A percentile compares a stretch with the other conserved stretches of the same genome.
These are phyloP conservation scores for Coregonus clupeaformis DNA, from an alignment of 2,113 vertebrate species.

Conservation along the genomic window DNA sequence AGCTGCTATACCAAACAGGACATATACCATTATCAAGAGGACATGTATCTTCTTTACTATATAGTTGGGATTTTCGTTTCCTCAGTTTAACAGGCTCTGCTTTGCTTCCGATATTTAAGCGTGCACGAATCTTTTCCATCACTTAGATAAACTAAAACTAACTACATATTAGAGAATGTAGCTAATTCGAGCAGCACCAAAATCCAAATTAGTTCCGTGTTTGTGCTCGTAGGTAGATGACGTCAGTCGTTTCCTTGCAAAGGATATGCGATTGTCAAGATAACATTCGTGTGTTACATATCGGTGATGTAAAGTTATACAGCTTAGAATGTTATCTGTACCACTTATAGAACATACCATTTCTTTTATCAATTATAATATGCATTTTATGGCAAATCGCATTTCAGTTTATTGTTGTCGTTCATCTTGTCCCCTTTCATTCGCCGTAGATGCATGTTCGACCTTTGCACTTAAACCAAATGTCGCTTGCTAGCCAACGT, in stretches of 20 bases:
- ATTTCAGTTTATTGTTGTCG: neutral
- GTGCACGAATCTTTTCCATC: slow-evolving; percentile 70
- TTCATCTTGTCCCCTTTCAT: neutral
- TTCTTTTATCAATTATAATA: too few relatives aligned
- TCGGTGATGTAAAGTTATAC: neutral
- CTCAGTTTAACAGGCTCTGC: slow-evolving; percentile 73
- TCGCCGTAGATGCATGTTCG: neutral
- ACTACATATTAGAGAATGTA: neutral
- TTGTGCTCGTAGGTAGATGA: neutral
- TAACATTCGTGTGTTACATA: neutral
- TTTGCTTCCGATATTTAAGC: slow-evolving; percentile 58
- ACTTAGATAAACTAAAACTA: neutral
- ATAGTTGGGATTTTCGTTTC: slow-evolving; percentile 78
- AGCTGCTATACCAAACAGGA: neutral
- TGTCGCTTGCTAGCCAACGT: neutral
- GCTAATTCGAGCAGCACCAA: neutral
- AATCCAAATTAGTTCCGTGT: neutral
- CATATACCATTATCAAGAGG: slow-evolving; percentile 44
- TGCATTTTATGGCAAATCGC: neutral
- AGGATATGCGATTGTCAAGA: neutral
- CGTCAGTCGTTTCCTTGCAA: neutral
- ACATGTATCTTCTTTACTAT: slow-evolving; percentile 53
- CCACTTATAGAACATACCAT: too few relatives aligned
- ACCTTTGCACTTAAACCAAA: neutral
- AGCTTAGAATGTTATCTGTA: neutral